Evolutionary conservation across 2,888 invertebrate genomes (phyloP), one percentile per base, ranked within the genome.

Genomic region (Idaea straminata): DNA sequence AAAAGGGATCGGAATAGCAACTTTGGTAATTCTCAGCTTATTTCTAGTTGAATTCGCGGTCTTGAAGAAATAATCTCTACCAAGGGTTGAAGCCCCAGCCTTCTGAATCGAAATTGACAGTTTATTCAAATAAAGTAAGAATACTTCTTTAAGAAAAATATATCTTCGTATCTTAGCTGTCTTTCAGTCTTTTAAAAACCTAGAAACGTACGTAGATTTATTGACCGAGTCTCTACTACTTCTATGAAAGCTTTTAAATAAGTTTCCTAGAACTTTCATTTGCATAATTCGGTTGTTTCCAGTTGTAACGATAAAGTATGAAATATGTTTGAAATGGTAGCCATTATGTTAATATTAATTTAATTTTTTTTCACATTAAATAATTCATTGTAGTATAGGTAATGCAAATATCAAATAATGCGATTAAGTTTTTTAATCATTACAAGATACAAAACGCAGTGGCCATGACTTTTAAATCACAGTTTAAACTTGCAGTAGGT

Each of bases 71-170:
- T 62, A 69, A 66, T 65, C 36, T 65, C 36, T 61, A 68, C 66
- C 69, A 69, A 67, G 59, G 64, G 66, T 66, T 67, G 66, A 62
- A 66, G 25, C 64, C 66, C 16, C 66, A 59, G 47, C 66, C 25
- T 15, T 62, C 59, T 57, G 67, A 69, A 69, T 67, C 60, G 60
- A 66, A 67, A 66, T 69, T 10, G 58, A 72, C 70, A 72, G 68
- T 74, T 73, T 73, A 75, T 77, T 74, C 73, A 72, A 71, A 72
- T 69, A 68, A 67, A 73, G 69, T 66, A 67, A 62, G 57, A 61
- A 66, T 64, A 60, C 62, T 65, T 65, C 64, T 66, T 25, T 25
- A 25, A 25, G 25, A 47, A 13, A 13, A 13, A 47, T 10, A 47
- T 47, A 47, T 47, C 13, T 47, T 10, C 7, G 47, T 47, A 25